These are phyloP conservation scores for Muschampia staudingeri DNA, from an alignment of 2,888 invertebrate genomes.

Conservation along the genomic window DNA sequence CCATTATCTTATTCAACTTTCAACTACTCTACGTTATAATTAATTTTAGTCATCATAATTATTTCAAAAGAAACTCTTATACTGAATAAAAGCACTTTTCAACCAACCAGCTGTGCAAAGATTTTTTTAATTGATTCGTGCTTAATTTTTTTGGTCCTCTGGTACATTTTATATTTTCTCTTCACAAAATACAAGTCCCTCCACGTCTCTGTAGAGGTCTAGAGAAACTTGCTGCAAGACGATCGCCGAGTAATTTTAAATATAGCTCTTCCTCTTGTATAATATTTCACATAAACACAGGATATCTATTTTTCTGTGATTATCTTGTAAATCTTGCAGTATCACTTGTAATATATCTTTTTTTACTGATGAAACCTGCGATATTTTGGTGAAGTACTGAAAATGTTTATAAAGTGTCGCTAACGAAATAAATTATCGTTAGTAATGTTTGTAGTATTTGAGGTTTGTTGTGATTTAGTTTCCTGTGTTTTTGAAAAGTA, in stretches of 20 bases:
- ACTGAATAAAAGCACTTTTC: too few species aligned
- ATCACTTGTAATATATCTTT: constrained; percentile 2
- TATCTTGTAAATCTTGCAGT: constrained; percentile 4
- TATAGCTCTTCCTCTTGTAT: constrained; percentile 18
- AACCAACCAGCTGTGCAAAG: too few species aligned
- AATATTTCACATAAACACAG: constrained; percentile 25
- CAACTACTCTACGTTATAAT: too few species aligned
- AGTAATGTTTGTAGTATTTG: too few species aligned
- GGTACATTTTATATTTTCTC: not conserved
- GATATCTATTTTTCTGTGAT: not conserved
- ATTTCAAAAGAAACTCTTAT: too few species aligned
- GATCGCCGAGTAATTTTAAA: constrained; percentile 19
- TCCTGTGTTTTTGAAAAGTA: too few species aligned
- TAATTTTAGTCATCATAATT: too few species aligned
- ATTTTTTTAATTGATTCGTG: too few species aligned
- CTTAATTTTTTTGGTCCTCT: not conserved
- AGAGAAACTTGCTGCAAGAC: constrained; percentile 10
- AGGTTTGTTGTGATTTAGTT: too few species aligned
- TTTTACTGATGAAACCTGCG: constrained; percentile 13
- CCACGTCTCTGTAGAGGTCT: not conserved
- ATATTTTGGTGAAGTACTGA: constrained; percentile 29
- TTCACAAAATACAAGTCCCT: constrained; percentile 21
- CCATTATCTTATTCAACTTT: too few species aligned
- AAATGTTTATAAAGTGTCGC: not conserved
- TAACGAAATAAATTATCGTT: constrained; percentile 8